Base-by-base conservation (phyloP, 2,888 invertebrate genomes). In the Synanthedon vespiformis region DNA sequence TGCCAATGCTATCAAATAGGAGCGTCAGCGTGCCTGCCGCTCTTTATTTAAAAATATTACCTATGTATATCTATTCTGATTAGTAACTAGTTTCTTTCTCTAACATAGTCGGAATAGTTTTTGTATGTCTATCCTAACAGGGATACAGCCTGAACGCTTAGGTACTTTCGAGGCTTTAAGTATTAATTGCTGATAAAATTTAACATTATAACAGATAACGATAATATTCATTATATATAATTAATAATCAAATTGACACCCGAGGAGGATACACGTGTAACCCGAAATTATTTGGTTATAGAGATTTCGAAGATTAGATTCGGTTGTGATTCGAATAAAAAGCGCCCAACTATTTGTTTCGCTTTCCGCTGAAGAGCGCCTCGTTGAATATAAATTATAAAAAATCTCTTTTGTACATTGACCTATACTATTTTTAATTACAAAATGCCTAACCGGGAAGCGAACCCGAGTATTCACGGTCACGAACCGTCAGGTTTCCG, bases 391-490 rank as follows among this genome's bases (percentile, higher is more conserved):
- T 14, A 44, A 44, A 44, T 44, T 44, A 44, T 44, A 44, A 44
- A 13, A 44, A 44, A 44, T 44, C 44, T 44, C 14, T 8, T 13
- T 22, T 14, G 22, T 16, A 13, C 48, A 16, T 16, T 14, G 44
- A 44, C 44, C 44, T 44, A n/a, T 13, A 11, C 44, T 44, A 44
- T 13, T 44, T 44, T 18, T 48, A 48, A 48, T 22, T 48, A 48
- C 48, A 48, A 44, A 44, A 48, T 48, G 48, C 22, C 22, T 12
- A 16, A 16, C 59, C 62, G 59, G 60, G 58, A 60, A 62, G 59
- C 55, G 59, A 54, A 58, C 54, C 59, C 54, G 50, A 52, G 56
- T 51, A 58, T 57, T 59, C 59, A 59, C 58, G 60, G 59, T 62
- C 54, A 50, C 50, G 50, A 50, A 14, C 40, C 50, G 34, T 16